These are phyloP conservation scores for Labroides dimidiatus DNA, from an alignment of 2,797 vertebrate species.

Conservation along the genomic window DNA sequence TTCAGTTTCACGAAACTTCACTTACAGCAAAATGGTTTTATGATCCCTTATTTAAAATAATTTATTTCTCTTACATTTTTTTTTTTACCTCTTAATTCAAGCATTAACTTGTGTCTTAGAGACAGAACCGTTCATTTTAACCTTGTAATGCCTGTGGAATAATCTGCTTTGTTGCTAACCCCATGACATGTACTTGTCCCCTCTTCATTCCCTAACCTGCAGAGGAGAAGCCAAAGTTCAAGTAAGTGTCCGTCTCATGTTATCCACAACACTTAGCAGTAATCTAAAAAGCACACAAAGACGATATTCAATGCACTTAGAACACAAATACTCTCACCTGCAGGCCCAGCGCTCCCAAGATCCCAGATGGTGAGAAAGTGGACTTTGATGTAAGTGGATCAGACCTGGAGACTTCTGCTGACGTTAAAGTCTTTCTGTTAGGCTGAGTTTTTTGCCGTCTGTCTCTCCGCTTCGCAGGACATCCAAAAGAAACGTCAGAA, in stretches of 20 bases:
- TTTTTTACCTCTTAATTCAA: slow-evolving; percentile 24
- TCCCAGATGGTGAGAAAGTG: slow-evolving; percentile 98
- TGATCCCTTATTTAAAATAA: slow-evolving; percentile 5
- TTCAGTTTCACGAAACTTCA: slow-evolving; percentile 3
- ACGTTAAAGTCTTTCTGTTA: neutral
- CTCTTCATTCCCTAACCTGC: slow-evolving; percentile 73
- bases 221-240: slow-evolving; percentile 98
- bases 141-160: slow-evolving; percentile 51
- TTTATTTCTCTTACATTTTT: slow-evolving; percentile 19
- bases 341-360: slow-evolving; percentile 94
- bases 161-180: slow-evolving; percentile 71
- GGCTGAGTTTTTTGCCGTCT: neutral
- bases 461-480: slow-evolving; percentile 81
- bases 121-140: slow-evolving; percentile 17
- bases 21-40: slow-evolving; percentile 19
- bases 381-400: slow-evolving; percentile 96
- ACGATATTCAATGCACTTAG: neutral
- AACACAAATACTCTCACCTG: neutral
- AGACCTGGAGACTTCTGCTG: rapidly evolving
- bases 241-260: slow-evolving; percentile 85
- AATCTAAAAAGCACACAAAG: neutral
- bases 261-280: neutral
- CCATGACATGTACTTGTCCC: slow-evolving; percentile 73
- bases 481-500: slow-evolving; percentile 99
- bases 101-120: slow-evolving; percentile 37